Evolutionary conservation across 2,888 invertebrate species (phyloP).

Genomic region (Ochlodes sylvanus): DNA sequence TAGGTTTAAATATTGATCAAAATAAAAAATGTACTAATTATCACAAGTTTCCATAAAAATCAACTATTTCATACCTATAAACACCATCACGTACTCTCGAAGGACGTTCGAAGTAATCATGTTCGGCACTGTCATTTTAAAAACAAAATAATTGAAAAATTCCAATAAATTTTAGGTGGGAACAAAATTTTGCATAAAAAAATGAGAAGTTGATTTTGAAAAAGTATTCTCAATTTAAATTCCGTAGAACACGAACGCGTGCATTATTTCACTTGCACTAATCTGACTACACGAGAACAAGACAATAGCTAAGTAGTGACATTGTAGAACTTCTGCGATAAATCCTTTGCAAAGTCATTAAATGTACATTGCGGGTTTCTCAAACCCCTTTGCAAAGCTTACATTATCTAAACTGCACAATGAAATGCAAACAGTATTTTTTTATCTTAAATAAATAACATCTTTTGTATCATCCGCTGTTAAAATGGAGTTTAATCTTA

Average conservation of each 20-base stretch:
- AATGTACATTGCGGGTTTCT: not conserved
- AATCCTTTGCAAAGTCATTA: not conserved
- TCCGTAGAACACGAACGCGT: not conserved
- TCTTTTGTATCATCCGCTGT: no score
- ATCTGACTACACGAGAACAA: not conserved
- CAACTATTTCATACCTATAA: conserved; percentile 47
- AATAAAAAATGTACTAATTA: no score
- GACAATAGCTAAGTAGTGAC: not conserved
- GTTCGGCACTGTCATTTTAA: conserved; percentile 40
- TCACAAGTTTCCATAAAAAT: no score
- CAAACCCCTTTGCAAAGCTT: not conserved
- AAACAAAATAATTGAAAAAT: not conserved
- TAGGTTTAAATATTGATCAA: no score
- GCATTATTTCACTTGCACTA: not conserved
- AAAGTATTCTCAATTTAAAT: not conserved
- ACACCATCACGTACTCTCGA: conserved; percentile 54
- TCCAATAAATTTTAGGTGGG: not conserved
- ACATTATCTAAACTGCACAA: not conserved
- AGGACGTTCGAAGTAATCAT: conserved; percentile 44
- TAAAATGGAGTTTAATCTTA: no score
- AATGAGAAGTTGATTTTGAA: not conserved
- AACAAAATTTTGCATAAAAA: not conserved
- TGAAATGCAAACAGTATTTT: not conserved
- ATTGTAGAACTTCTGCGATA: not conserved
- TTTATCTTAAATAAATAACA: no score